Base-by-base conservation (phyloP, 2,113 vertebrate genomes). In the Dolichotis patagonum region DNA sequence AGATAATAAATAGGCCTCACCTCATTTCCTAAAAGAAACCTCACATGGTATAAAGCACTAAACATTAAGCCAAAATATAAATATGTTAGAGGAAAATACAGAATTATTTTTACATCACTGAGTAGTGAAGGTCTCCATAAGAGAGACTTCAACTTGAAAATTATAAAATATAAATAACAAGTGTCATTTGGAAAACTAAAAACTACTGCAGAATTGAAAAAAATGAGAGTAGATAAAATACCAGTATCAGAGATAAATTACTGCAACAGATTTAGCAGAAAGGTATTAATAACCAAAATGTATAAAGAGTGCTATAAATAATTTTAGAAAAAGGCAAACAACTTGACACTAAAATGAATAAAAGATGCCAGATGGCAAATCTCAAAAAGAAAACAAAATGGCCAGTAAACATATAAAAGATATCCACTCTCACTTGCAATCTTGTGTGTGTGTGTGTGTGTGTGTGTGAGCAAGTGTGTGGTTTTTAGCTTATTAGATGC, bases 251-350 rank as follows among this genome's bases (percentile, higher is more conserved):
- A 97, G 41, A 96, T 77, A 95, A 97, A 97, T 96, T 90, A 63
- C 35, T 49, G 16, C 22, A 65, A 49, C 84, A 96, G 81, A 94
- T 32, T 87, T 58, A 91, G 83, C 78, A 95, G 46, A 91, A 87
- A 93, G 56, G 69, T 95, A 96, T 97, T 97, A 94, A 96, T 94
- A 96, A 94, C 87, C n/a, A 77, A 41, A 65, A 95, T 85, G 46
- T 65, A 93, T 93, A 95, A 97, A 94, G 86, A 89, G 38, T 14
- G 12, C 73, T 75, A 88, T 87, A 89, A 96, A 88, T 98, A 92
- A 77, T 91, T 96, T 94, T 62, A 90, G 58, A 92, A 86, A 90
- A 96, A 93, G 78, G 16, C 84, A 95, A 82, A 94, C 80, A 93
- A 81, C 7, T 92, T 89, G 82, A 96, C 69, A 71, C n/a, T 95